Evolutionary conservation across 2,113 vertebrate genomes (phyloP), one percentile per base, ranked within the genome.

Genomic region (Thryonomys swinderianus): DNA sequence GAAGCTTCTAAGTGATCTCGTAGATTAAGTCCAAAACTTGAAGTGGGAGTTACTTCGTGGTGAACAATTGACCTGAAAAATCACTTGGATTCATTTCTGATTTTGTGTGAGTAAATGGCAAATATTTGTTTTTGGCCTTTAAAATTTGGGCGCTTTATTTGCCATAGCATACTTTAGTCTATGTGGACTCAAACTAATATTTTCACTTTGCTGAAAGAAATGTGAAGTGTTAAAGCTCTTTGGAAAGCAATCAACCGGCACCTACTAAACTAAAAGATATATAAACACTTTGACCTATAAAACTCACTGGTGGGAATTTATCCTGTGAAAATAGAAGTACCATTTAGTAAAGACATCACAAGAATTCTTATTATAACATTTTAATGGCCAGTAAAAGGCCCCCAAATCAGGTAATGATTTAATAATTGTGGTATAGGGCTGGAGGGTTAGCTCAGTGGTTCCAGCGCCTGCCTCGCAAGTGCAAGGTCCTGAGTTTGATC

Each of bases 341-440:
- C 64, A 91, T 34, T 91, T 93, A 88, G 51, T 73, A 74, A 88
- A 88, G 37, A 74, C 37, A 83, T 94, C 88, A 59, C 34, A 66
- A 79, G 40, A n/a, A 74, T 80, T 73, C 16, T 73, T 67, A 74
- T 42, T 85, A 34, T 42, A 80, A n/a, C n/a, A 89, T 61, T 89
- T 57, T 53, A 90, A 86, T 80, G 16, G 4, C 57, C 59, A 90
- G 37, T 66, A 59, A 87, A 95, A 86, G 67, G 23, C 4, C 5
- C 37, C n/a, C 12, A 61, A 57, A 90, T 86, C 14, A 76, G 55
- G 37, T 5, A 76, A 55, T 93, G 7, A 85, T 62, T 76, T 13
- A 21, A 69, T 86, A 90, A 90, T n/a, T 51, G 40, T 85, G 53
- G 51, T 32, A n/a, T 85, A 20, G n/a, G n/a, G n/a, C n/a, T n/a